A percentile compares a stretch with the other conserved stretches of the same genome.
Evolutionary conservation across 2,113 vertebrate species (phyloP).

Genomic region (Carassius carassius): DNA sequence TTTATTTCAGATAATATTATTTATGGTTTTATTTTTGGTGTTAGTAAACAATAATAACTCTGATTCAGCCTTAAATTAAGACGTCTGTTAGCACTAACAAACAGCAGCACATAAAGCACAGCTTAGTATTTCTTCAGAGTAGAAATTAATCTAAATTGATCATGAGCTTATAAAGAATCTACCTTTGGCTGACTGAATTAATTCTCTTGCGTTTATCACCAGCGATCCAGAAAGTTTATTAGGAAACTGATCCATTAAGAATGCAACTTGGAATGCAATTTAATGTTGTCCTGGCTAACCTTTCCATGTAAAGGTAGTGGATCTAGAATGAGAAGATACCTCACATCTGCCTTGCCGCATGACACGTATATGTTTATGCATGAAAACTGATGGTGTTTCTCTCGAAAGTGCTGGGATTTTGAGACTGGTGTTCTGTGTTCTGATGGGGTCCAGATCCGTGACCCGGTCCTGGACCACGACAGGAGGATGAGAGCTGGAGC

Average conservation of each 20-base stretch:
- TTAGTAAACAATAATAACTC: too few relatives aligned
- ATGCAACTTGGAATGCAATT: not conserved
- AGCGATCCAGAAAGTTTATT: not conserved
- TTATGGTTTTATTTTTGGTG: too few relatives aligned
- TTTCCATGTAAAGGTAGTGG: not conserved
- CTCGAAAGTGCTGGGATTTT: not conserved
- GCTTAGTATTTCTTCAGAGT: too few relatives aligned
- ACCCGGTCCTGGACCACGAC: slow-evolving; percentile 79
- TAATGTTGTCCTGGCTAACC: not conserved
- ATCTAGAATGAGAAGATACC: not conserved
- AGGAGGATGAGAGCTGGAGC: slow-evolving; percentile 71
- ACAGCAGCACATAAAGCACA: too few relatives aligned
- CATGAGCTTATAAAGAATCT: not conserved
- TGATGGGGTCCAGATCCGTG: slow-evolving; percentile 82
- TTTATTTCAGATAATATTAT: too few relatives aligned
- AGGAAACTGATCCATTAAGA: not conserved
- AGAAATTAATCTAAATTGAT: not conserved
- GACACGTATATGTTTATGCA: too few relatives aligned
- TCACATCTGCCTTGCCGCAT: not conserved
- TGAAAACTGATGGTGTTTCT: not conserved
- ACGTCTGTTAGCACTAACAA: not conserved
- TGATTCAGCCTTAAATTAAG: not conserved
- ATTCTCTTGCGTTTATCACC: not conserved
- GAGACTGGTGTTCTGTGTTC: slow-evolving; percentile 73
- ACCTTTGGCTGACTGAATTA: not conserved